Evolutionary conservation across 1,140 invertebrate genomes (phyloP), one percentile per base, ranked within the genome.

Genomic region (Drosophila punjabiensis): DNA sequence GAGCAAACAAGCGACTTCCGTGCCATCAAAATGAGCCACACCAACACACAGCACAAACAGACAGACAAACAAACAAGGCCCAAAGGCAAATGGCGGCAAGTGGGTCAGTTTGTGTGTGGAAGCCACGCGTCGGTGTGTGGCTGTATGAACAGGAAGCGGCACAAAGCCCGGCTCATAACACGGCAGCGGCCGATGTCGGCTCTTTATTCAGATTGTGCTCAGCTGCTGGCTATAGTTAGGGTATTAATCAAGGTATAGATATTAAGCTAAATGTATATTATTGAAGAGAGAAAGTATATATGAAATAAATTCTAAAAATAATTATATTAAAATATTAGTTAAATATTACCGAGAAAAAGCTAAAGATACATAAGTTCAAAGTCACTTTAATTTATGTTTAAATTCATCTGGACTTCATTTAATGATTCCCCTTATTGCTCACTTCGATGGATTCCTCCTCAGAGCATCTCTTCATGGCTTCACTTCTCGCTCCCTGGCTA

Each of bases 1-100:
- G 39, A 20, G 73, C 84, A 88, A 88, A 89, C 85, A 88, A 88
- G 85, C 67, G 24, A 79, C 84, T 84, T 88, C 85, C 85, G 85
- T 41, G 52, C 66, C 81, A 79, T 84, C 73, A 81, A 81, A 78
- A 77, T 85, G 81, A 73, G 82, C 75, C 58, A 55, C 76, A 78
- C 74, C 65, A 61, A 68, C 63, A 68, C 79, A 24, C 47, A 65
- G 56, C 71, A 45, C 39, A n/a, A 39, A 13, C 55, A 28, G 35
- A 28, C 55, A 78, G 71, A 66, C 73, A 78, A 74, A 67, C 69
- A 65, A 79, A 61, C 64, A 67, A 70, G 45, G 39, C 47, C 7
- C 7, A 37, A 14, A 45, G 62, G 47, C 58, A 47, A 75, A 55
- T 63, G 56, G 58, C 47, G 59, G 59, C 35, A 14, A 43, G 32